A percentile compares a stretch with the other conserved stretches of the same genome.
phyloP scores from a whole-genome alignment of 2,888 invertebrate species.

The Pristionchus entomophagus region DNA sequence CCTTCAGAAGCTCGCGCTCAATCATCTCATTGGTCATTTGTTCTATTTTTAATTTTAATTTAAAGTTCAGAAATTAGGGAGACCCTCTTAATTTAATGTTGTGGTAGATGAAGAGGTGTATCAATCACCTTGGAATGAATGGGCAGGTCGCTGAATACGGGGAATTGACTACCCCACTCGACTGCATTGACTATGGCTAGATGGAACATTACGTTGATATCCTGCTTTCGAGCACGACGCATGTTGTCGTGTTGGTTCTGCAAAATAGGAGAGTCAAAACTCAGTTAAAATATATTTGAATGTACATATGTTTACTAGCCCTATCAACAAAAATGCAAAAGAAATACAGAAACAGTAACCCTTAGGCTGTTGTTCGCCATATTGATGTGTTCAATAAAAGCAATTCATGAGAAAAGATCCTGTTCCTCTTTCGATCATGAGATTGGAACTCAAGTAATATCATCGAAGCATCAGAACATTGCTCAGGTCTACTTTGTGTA shows the following conservation, averaged over 20 bases:
- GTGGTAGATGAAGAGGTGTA: too few relatives aligned
- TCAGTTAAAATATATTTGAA: not conserved
- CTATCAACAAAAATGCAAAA: not conserved
- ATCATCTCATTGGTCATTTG: not conserved
- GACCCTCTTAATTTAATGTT: not conserved
- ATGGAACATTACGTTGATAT: constrained; percentile 63
- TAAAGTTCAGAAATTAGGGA: too few relatives aligned
- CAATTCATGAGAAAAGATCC: too few relatives aligned
- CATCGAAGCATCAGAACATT: too few relatives aligned
- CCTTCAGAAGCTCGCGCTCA: constrained; percentile 59
- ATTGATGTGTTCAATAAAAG: too few relatives aligned
- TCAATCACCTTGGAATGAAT: not conserved
- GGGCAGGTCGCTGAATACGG: constrained; percentile 49
- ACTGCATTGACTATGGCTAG: constrained; percentile 58
- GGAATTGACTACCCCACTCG: constrained; percentile 63
- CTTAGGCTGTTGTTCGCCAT: too few relatives aligned
- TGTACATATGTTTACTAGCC: not conserved
- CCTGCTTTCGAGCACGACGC: constrained; percentile 48
- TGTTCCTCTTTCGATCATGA: too few relatives aligned
- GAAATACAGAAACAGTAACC: not conserved
- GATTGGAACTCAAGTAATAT: too few relatives aligned
- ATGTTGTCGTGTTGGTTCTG: too few relatives aligned
- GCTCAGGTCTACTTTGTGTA: too few relatives aligned
- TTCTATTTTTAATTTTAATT: not conserved
- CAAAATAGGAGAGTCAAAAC: too few relatives aligned